phyloP scores from a whole-genome alignment of 1,140 invertebrate genomes.

The Pseudachorutes palmiensis region DNA sequence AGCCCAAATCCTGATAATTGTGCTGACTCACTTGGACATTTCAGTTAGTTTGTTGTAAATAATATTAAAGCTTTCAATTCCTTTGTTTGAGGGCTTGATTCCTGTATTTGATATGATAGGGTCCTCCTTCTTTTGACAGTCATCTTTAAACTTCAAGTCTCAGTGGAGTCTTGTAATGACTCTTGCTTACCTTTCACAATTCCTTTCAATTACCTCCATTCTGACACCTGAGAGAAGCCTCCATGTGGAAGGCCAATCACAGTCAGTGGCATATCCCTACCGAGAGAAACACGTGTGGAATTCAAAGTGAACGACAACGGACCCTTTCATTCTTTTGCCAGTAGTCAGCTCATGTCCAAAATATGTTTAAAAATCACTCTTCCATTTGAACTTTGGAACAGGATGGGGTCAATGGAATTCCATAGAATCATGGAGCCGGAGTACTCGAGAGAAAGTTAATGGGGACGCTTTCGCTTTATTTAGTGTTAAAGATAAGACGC shows the following conservation, averaged over 20 bases:
- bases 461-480: no score
- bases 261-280: neutral
- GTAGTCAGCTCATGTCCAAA: no score
- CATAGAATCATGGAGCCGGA: no score
- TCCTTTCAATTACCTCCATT: slow-evolving; percentile 7
- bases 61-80: neutral
- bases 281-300: slow-evolving; percentile 5
- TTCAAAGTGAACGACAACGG: neutral
- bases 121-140: slow-evolving; percentile 11
- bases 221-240: neutral
- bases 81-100: slow-evolving; percentile 11
- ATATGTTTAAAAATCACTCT: no score
- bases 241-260: neutral
- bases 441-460: no score
- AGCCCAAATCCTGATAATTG: neutral
- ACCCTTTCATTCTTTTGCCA: no score
- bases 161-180: neutral
- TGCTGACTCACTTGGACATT: slow-evolving; percentile 2
- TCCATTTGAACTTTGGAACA: no score
- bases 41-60: slow-evolving; percentile 7
- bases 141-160: slow-evolving; percentile 5
- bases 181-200: slow-evolving; percentile 1
- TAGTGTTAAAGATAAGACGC: no score
- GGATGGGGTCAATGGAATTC: no score
- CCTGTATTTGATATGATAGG: slow-evolving; percentile 11